Conservation (phyloP, 2,888 invertebrate genomes). For the Saturnia pavonia region DNA sequence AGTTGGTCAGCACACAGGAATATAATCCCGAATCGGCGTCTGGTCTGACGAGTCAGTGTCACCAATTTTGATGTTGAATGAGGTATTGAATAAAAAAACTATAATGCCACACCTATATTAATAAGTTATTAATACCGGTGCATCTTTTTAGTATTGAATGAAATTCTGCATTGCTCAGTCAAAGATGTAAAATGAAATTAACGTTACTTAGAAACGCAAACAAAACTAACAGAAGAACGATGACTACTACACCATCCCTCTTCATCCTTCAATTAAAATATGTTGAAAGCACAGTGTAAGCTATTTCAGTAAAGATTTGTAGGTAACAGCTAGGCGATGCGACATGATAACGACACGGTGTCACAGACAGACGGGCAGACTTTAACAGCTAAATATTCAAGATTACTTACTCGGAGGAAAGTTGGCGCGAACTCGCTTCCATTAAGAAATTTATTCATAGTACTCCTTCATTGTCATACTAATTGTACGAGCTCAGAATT, state of each 20-base stretch:
- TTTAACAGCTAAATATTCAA: slow-evolving; percentile 13
- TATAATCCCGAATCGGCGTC: too few species aligned
- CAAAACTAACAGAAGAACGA: too few species aligned
- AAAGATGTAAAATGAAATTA: too few species aligned
- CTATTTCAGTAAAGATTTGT: background rate
- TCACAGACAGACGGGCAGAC: background rate
- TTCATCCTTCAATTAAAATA: background rate
- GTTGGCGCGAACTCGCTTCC: slow-evolving; percentile 9
- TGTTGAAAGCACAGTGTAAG: background rate
- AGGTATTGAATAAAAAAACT: too few species aligned
- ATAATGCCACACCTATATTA: too few species aligned
- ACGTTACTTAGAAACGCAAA: too few species aligned
- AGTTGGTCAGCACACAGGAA: too few species aligned
- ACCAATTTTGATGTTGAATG: too few species aligned
- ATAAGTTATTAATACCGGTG: too few species aligned
- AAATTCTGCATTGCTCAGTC: background rate
- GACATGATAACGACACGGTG: background rate
- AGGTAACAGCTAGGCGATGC: background rate
- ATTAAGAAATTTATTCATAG: slow-evolving; percentile 12
- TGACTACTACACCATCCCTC: too few species aligned
- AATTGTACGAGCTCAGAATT: slow-evolving; percentile 9
- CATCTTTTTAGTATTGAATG: background rate
- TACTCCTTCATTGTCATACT: slow-evolving; percentile 11
- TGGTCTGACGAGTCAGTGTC: too few species aligned
- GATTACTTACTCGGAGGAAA: slow-evolving; percentile 8